Conservation (phyloP, 2,888 invertebrate genomes). For the Mimas tiliae region DNA sequence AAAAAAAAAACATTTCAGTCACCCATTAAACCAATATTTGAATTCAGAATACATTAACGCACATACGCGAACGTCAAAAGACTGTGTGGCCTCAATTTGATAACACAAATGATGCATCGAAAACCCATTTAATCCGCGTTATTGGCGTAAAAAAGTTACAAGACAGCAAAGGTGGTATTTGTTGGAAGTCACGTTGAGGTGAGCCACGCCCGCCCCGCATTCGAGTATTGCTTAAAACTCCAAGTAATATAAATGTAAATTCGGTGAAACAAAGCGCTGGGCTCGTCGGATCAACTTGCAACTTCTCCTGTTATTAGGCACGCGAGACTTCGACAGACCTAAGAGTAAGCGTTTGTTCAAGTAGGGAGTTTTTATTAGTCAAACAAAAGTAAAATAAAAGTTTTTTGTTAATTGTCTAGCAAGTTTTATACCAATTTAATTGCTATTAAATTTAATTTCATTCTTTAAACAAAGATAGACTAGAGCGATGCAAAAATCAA, state of each 20-base stretch:
- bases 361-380: neutral
- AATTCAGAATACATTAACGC: neutral
- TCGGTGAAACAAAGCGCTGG: constrained; percentile 52
- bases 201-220: constrained; percentile 31
- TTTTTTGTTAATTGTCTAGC: no score
- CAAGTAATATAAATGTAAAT: constrained; percentile 71
- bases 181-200: constrained; percentile 10
- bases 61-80: neutral
- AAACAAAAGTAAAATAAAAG: no score
- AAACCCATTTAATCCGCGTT: constrained; percentile 10
- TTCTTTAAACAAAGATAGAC: no score
- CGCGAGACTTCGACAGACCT: constrained; percentile 30
- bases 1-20: no score
- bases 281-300: constrained; percentile 48
- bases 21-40: neutral
- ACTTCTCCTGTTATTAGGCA: constrained; percentile 49
- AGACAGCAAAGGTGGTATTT: constrained; percentile 23
- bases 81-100: neutral
- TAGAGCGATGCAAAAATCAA: no score
- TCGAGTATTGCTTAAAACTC: constrained; percentile 64
- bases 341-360: constrained; percentile 17
- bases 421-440: no score
- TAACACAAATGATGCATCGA: constrained; percentile 13
- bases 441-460: no score
- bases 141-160: constrained; percentile 3